These are phyloP conservation scores for Chauna torquata DNA, from an alignment of 2,113 vertebrate species.

Conservation along the genomic window DNA sequence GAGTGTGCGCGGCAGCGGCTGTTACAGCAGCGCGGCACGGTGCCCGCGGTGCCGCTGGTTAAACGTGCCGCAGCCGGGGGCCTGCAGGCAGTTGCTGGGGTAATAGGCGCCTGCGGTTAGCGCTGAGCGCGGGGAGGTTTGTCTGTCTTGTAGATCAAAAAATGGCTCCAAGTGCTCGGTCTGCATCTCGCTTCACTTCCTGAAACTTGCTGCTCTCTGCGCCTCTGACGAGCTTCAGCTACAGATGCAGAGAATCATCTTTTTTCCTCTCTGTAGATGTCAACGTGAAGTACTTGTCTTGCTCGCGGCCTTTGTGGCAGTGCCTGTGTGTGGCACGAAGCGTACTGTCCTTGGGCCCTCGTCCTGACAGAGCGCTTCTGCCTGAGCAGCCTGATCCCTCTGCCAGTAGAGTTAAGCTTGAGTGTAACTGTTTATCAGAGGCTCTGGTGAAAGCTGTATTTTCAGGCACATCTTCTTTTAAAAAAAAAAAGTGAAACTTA, in stretches of 20 bases:
- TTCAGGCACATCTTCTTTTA: background rate
- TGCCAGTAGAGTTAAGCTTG: background rate
- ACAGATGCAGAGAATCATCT: background rate
- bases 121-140: slow-evolving; percentile 16
- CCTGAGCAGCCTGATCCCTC: background rate
- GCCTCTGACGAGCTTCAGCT: background rate
- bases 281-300: background rate
- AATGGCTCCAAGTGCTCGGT: background rate
- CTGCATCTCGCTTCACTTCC: background rate
- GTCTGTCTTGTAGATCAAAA: slow-evolving; percentile 37
- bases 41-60: background rate
- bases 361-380: background rate
- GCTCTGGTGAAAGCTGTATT: background rate
- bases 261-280: background rate
- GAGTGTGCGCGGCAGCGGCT: slow-evolving; percentile 10
- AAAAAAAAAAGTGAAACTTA: background rate
- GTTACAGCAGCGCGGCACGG: background rate
- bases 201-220: background rate
- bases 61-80: slow-evolving; percentile 3
- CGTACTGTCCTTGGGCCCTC: background rate
- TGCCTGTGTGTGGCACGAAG: background rate
- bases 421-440: background rate
- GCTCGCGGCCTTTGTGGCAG: background rate
- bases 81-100: slow-evolving; percentile 50
- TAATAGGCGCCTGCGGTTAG: slow-evolving; percentile 60